A percentile compares a stretch with the other conserved stretches of the same genome.
Evolutionary conservation across 1,140 invertebrate species (phyloP).

Genomic region (Aphidius gifuensis): DNA sequence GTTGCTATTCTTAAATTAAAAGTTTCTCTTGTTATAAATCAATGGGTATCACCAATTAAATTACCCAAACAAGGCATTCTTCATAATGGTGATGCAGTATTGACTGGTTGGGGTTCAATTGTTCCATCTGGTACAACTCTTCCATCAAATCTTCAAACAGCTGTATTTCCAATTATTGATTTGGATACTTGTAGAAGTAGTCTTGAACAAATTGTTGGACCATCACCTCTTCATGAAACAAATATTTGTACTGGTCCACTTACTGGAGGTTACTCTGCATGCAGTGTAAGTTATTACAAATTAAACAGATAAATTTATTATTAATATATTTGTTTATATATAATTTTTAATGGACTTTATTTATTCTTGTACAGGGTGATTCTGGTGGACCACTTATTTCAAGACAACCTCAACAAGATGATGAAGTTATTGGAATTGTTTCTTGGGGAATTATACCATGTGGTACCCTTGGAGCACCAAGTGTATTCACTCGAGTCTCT

Average conservation of each 20-base stretch:
- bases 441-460: conserved; percentile 75
- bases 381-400: conserved; percentile 66
- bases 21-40: conserved; percentile 48
- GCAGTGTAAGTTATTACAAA: conserved; percentile 31
- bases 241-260: conserved; percentile 56
- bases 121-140: conserved; percentile 41
- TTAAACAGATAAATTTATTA: background rate
- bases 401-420: conserved; percentile 14
- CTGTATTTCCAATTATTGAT: conserved; percentile 50
- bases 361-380: conserved; percentile 53
- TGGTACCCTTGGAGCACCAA: conserved; percentile 61
- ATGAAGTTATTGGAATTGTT: conserved; percentile 63
- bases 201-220: conserved; percentile 35
- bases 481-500: conserved; percentile 68
- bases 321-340: too few relatives aligned
- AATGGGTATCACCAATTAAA: conserved; percentile 46
- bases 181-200: conserved; percentile 42
- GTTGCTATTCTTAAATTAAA: conserved; percentile 56
- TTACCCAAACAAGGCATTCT: conserved; percentile 46
- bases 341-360: background rate
- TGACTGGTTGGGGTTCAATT: conserved; percentile 55
- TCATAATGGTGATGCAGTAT: conserved; percentile 48
- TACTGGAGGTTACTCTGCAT: conserved; percentile 51
- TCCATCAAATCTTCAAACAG: conserved; percentile 48
- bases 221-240: conserved; percentile 46